phyloP scores from a whole-genome alignment of 2,888 invertebrate species.

The Zelleria hepariella region DNA sequence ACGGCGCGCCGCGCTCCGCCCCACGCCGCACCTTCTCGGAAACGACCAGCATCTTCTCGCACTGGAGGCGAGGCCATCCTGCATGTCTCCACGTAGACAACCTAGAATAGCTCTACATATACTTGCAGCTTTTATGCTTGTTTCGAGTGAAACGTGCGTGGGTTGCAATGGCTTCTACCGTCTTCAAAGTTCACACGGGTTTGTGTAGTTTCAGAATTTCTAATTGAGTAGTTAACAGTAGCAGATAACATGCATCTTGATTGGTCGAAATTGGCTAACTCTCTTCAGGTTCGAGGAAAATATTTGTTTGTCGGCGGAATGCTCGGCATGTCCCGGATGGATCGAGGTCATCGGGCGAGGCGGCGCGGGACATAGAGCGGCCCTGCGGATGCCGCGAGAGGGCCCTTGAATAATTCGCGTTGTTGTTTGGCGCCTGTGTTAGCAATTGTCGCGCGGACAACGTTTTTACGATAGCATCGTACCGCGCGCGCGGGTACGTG shows the following conservation, averaged over 20 bases:
- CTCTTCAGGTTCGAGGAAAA: neutral
- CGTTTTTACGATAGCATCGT: slow-evolving; percentile 55
- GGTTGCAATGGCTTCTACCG: neutral
- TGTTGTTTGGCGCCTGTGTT: slow-evolving; percentile 52
- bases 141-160: neutral
- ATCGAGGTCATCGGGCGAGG: slow-evolving; percentile 3
- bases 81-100: slow-evolving; percentile 16
- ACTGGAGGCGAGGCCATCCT: slow-evolving; percentile 4
- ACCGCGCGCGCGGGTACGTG: slow-evolving; percentile 26
- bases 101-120: neutral
- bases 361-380: slow-evolving; percentile 8
- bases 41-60: slow-evolving; percentile 18
- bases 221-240: neutral
- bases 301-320: neutral
- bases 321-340: neutral
- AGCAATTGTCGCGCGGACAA: slow-evolving; percentile 63
- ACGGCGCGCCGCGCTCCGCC: slow-evolving; percentile 33
- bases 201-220: neutral
- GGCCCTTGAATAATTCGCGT: slow-evolving; percentile 55
- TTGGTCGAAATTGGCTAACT: neutral
- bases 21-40: slow-evolving; percentile 21
- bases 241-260: neutral
- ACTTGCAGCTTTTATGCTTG: neutral
- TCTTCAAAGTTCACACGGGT: neutral
- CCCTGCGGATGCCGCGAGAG: slow-evolving; percentile 26